Conservation (phyloP, 2,888 invertebrate species). For the Drosophila nr. fundita region DNA sequence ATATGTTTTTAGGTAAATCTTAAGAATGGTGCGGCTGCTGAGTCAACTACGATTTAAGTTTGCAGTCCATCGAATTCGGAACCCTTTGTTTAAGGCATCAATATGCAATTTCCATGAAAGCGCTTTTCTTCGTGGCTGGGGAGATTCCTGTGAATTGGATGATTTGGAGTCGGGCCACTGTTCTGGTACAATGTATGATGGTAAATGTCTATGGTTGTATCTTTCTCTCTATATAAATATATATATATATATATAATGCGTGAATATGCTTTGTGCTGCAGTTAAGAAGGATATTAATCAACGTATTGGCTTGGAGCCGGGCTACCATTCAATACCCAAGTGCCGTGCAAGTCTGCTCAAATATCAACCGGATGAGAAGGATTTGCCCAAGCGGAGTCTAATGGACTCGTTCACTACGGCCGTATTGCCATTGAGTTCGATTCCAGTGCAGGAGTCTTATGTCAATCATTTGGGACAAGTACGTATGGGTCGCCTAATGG, state of each 20-base stretch:
- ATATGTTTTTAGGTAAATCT: neutral
- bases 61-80: neutral
- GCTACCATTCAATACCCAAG: constrained; percentile 85
- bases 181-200: constrained; percentile 60
- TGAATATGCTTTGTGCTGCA: constrained; percentile 21
- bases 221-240: neutral
- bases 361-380: constrained; percentile 86
- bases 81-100: neutral
- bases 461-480: constrained; percentile 87
- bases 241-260: neutral
- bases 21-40: constrained; percentile 19
- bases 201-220: constrained; percentile 25
- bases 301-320: constrained; percentile 74
- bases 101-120: neutral
- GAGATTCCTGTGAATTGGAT: constrained; percentile 17
- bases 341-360: constrained; percentile 86
- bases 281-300: constrained; percentile 72
- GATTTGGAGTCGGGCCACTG: constrained; percentile 40
- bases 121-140: neutral
- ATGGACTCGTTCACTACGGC: constrained; percentile 88
- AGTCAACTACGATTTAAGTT: neutral
- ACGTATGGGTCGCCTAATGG: constrained; percentile 89
- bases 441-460: constrained; percentile 88
- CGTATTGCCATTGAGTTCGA: constrained; percentile 87
- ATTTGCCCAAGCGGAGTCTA: constrained; percentile 88